Base-by-base conservation (phyloP, 2,797 vertebrate genomes). In the Arnoldichthys spilopterus region DNA sequence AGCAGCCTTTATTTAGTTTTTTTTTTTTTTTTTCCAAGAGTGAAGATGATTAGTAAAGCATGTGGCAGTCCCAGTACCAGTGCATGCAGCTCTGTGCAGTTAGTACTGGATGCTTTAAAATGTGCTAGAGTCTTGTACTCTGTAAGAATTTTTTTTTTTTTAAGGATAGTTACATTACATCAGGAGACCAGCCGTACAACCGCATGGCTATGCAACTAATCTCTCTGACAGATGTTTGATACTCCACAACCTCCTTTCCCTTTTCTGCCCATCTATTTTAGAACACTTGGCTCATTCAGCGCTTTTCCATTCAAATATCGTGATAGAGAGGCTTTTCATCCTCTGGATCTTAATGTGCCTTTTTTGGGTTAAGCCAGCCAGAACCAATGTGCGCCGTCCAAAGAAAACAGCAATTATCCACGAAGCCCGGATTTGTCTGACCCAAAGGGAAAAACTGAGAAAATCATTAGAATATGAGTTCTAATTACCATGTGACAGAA, bases 331-430 rank as follows among this genome's bases (percentile, higher is more conserved):
- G 69, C 76, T 72, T 69, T 79, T 79, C 73, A 79, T 80, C 63
- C 56, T 76, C 73, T 51, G 76, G 49, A 26, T 71, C 63, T 73
- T 72, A 30, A 54, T 26, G 62, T 62, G 54, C 34, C n/a, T 77
- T 71, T 76, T 82, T 34, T 67, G 61, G 53, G 47, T 28, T 12
- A 13, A 63, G 62, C 30, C 37, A 71, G 79, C 79, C 83, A 64
- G 51, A 59, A 59, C 78, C 68, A 56, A 70, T 56, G 45, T 56
- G 53, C 59, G 12, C 28, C 18, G 30, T 78, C 85, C 82, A 86
- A 86, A 82, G 81, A 81, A 85, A 83, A 82, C 76, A 77, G 64
- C 80, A 76, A 34, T 83, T 84, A 74, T 49, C 73, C 68, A 62
- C 12, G 54, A 74, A 78, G 72, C 68, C 61, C 58, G 67, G 53